Percentiles rank a stretch among this genome's conserved stretches.
These are phyloP conservation scores for Perizoma flavofasciatum DNA, from an alignment of 2,888 invertebrate genomes.

Conservation along the genomic window DNA sequence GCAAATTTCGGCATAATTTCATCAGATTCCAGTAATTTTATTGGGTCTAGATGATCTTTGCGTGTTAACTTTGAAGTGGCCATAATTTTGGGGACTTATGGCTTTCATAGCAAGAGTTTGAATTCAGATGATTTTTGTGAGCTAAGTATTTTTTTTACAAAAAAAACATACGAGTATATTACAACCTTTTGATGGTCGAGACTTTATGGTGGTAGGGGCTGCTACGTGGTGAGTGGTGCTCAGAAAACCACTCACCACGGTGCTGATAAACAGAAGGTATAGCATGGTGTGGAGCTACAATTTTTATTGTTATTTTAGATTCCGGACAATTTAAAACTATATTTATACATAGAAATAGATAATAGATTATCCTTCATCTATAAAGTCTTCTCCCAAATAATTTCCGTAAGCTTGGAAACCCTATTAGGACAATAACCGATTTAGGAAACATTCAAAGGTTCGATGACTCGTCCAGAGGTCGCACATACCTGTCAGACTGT, in stretches of 20 bases:
- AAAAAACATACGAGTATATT: too few relatives aligned
- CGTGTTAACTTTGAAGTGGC: slow-evolving; percentile 54
- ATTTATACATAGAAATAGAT: too few relatives aligned
- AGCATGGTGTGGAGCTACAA: too few relatives aligned
- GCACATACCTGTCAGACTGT: slow-evolving; percentile 42
- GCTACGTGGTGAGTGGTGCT: too few relatives aligned
- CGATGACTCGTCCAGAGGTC: slow-evolving; percentile 77
- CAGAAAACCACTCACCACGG: too few relatives aligned
- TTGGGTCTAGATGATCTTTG: slow-evolving; percentile 55
- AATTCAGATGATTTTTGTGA: slow-evolving; percentile 14
- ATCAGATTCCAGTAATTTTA: slow-evolving; percentile 57
- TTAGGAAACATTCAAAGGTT: slow-evolving; percentile 75
- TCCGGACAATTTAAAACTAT: too few relatives aligned
- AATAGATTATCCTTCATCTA: too few relatives aligned
- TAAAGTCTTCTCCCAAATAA: too few relatives aligned
- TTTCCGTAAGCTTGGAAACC: slow-evolving; percentile 44
- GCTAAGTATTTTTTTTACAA: background rate
- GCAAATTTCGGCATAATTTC: slow-evolving; percentile 63
- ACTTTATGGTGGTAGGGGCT: too few relatives aligned
- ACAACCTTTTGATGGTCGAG: too few relatives aligned
- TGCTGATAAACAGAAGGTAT: too few relatives aligned
- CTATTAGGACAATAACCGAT: slow-evolving; percentile 72
- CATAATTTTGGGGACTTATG: slow-evolving; percentile 30
- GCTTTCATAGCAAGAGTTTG: slow-evolving; percentile 22
- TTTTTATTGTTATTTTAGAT: too few relatives aligned